Evolutionary conservation across 2,797 vertebrate genomes (phyloP), one percentile per base, ranked within the genome.

Genomic region (Bradypus variegatus): DNA sequence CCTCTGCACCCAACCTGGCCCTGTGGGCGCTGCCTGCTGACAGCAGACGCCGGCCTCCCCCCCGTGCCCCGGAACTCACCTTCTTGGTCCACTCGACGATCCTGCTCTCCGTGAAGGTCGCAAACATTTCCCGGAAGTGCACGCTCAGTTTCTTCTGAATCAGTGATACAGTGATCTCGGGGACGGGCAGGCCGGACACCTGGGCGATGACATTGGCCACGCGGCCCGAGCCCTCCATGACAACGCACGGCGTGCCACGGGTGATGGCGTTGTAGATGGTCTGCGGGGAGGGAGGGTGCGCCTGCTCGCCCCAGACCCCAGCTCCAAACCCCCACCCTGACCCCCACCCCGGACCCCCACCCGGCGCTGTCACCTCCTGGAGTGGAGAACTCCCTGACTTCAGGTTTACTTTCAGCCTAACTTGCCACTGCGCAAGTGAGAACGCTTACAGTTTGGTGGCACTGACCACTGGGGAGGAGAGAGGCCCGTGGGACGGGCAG

Each of bases 51-150:
- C 15, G 29, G 1, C 6, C 11, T 73, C n/a, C 8, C 14, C 19
- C 2, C 8, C 2, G 2, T 2, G 33, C 27, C 62, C 0, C 0
- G 4, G 4, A 0, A 12, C 94, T 96, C 95, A 99, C 99, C 98
- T 98, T 99, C 95, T 99, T 99, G 77, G 99, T 99, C 98, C 98
- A 99, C 88, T 98, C 98, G 62, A 98, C 97, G 11, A 99, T 97
- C 8, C 93, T 95, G 64, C 75, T 79, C 82, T 98, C 97, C 0
- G 96, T 95, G 97, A 99, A 98, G 6, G 9, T 96, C 69, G 98
- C 97, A 1, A 98, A 99, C 90, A 98, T 97, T 85, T 98, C 96
- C 0, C 95, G 96, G 95, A 99, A 99, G 96, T 98, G 98, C 89
- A 94, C 77, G 0, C 97, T 98, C 95, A 99, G 96, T 86, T 98